These are phyloP conservation scores for Lampris megalopsis DNA, from an alignment of 2,113 vertebrate species.

Conservation along the genomic window DNA sequence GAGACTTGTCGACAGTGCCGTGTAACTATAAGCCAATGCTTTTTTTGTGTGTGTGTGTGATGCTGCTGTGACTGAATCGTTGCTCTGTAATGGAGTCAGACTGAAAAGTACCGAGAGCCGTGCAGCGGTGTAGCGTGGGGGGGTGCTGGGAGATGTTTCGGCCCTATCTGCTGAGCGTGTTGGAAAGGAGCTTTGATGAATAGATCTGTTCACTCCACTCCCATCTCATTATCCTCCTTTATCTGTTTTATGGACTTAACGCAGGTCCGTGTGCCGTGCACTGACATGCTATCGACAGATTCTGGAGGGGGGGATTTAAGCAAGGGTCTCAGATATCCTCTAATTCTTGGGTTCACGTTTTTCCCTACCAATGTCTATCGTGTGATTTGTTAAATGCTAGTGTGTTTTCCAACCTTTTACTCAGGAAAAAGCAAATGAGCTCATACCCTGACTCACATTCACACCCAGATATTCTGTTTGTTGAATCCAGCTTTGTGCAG, in stretches of 20 bases:
- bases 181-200: conserved; percentile 79
- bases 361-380: conserved; percentile 3
- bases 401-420: too few relatives aligned
- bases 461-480: too few relatives aligned
- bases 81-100: conserved; percentile 61
- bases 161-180: conserved; percentile 75
- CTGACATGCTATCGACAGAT: conserved; percentile 59
- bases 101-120: conserved; percentile 63
- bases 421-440: too few relatives aligned
- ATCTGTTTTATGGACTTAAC: conserved; percentile 77
- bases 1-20: conserved; percentile 2
- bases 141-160: conserved; percentile 10
- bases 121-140: conserved; percentile 8
- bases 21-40: conserved; percentile 30
- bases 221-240: conserved; percentile 78
- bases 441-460: too few relatives aligned
- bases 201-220: conserved; percentile 71
- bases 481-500: conserved; percentile 4
- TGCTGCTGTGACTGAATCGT: conserved; percentile 55
- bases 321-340: conserved; percentile 26
- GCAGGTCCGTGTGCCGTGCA: conserved; percentile 66
- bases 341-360: conserved; percentile 41
- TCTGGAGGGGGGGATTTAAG: conserved; percentile 47
- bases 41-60: conserved; percentile 20
- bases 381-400: conserved; percentile 32